Evolutionary conservation across 2,113 vertebrate species (phyloP).

Genomic region (Athene cunicularia): DNA sequence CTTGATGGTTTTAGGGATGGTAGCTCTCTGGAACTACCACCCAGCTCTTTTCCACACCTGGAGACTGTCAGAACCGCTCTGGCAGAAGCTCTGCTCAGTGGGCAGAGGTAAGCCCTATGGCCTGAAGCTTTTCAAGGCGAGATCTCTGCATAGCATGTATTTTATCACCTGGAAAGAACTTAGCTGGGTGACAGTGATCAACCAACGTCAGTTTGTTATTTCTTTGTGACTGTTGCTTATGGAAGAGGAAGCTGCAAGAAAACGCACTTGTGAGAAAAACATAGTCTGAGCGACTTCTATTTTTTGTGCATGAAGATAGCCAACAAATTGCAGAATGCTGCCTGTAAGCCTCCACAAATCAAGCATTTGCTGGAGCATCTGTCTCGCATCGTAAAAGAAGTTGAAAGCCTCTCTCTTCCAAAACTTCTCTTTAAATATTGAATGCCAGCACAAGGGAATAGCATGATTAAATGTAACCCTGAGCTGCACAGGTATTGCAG

Average conservation of each 20-base stretch:
- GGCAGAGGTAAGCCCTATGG: background rate
- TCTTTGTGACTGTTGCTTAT: background rate
- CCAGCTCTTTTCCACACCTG: background rate
- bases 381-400: background rate
- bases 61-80: background rate
- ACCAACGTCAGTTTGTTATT: background rate
- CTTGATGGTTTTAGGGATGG: background rate
- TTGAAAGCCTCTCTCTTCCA: background rate
- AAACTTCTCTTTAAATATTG: background rate
- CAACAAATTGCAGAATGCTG: background rate
- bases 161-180: background rate
- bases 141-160: background rate
- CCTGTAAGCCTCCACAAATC: background rate
- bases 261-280: background rate
- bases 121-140: background rate
- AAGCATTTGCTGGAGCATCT: background rate
- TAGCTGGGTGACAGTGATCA: background rate
- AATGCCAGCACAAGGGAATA: background rate
- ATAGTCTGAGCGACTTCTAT: background rate
- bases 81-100: background rate
- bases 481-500: background rate
- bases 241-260: background rate
- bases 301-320: background rate
- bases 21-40: background rate
- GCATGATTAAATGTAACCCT: background rate